phyloP scores from a whole-genome alignment of 2,888 invertebrate species.

The Blastobasis lacticolella region DNA sequence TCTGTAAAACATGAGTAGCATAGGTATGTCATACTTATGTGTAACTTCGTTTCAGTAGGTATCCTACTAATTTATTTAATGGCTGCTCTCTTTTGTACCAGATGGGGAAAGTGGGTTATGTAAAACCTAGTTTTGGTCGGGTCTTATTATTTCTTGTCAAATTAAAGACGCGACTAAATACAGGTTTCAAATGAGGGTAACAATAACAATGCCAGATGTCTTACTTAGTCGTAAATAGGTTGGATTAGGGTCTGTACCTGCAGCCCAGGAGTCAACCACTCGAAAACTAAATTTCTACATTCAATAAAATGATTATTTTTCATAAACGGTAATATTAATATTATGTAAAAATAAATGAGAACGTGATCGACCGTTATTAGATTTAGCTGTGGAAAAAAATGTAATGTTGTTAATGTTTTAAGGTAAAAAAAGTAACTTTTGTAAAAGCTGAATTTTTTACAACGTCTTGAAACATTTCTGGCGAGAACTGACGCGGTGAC shows the following conservation, averaged over 20 bases:
- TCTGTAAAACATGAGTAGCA: not conserved
- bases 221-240: too few species aligned
- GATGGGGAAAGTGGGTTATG: too few species aligned
- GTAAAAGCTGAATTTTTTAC: constrained; percentile 79
- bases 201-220: too few species aligned
- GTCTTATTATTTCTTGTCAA: too few species aligned
- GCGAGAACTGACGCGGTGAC: constrained; percentile 41
- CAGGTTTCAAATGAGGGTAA: too few species aligned
- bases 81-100: too few species aligned
- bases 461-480: constrained; percentile 82
- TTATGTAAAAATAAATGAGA: constrained; percentile 39
- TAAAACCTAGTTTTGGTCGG: too few species aligned
- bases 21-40: not conserved
- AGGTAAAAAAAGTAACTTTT: constrained; percentile 78
- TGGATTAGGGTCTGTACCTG: not conserved
- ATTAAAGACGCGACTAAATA: too few species aligned
- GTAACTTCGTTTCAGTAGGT: not conserved
- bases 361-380: constrained; percentile 72
- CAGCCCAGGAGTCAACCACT: not conserved
- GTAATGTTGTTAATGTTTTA: constrained; percentile 77
- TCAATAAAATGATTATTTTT: constrained; percentile 50
- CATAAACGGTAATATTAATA: constrained; percentile 52
- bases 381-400: constrained; percentile 66
- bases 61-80: too few species aligned
- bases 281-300: not conserved